Conservation (phyloP, 1,140 invertebrate genomes). For the Drosophila ambigua region DNA sequence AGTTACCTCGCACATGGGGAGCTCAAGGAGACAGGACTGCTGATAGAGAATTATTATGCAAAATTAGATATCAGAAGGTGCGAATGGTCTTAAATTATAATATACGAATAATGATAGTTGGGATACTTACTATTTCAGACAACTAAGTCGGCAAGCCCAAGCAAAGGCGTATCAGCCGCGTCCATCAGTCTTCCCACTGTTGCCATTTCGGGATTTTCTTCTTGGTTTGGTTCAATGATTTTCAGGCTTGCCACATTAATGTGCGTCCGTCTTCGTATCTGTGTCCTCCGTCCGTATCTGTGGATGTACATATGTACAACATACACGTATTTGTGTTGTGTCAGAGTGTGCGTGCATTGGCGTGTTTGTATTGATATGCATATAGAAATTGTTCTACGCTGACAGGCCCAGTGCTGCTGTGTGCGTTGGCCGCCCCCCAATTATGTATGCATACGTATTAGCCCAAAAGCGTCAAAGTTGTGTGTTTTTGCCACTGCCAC, state of each 20-base stretch:
- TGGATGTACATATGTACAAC: conserved; percentile 45
- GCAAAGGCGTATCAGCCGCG: conserved; percentile 6
- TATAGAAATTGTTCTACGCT: too few relatives aligned
- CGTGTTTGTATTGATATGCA: neutral
- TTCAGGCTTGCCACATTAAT: conserved; percentile 75
- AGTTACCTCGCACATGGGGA: conserved; percentile 24
- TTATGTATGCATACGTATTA: conserved; percentile 77
- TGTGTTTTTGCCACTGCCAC: conserved; percentile 22
- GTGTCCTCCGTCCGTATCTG: conserved; percentile 61
- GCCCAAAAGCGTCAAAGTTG: conserved; percentile 62
- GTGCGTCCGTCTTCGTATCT: conserved; percentile 54
- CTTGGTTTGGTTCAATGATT: conserved; percentile 71
- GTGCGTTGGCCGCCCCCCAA: conserved; percentile 46
- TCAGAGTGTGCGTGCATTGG: neutral
- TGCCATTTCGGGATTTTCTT: conserved; percentile 8
- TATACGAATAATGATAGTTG: too few relatives aligned
- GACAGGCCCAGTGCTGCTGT: neutral
- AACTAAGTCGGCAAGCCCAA: too few relatives aligned
- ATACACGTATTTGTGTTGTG: neutral
- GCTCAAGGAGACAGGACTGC: conserved; percentile 8
- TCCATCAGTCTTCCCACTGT: neutral
- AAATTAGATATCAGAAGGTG: neutral
- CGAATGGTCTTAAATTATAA: too few relatives aligned
- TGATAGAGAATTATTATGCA: neutral
- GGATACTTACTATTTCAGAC: too few relatives aligned